These are phyloP conservation scores for Hirtodrosophila alboralis DNA, from an alignment of 2,888 invertebrate species.

Conservation along the genomic window DNA sequence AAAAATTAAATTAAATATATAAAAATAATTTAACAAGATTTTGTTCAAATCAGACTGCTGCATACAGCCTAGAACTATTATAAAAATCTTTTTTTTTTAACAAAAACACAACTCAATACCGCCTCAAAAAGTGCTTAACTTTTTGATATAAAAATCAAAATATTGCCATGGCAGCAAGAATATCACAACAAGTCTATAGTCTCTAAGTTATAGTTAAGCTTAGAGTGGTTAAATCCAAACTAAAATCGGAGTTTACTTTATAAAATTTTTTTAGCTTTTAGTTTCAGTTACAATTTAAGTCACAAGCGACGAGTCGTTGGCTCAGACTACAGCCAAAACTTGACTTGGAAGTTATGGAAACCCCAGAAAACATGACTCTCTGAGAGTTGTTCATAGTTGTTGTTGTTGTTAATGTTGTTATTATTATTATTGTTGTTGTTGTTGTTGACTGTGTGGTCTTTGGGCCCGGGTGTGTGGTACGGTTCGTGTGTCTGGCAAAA, in stretches of 20 bases:
- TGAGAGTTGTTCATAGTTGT: constrained; percentile 20
- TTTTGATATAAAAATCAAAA: neutral
- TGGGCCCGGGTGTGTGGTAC: constrained; percentile 6
- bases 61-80: too few relatives aligned
- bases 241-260: neutral
- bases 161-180: constrained; percentile 3
- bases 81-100: too few relatives aligned
- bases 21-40: too few relatives aligned
- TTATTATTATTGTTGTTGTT: constrained; percentile 18
- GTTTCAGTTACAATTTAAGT: constrained; percentile 32
- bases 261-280: constrained; percentile 15
- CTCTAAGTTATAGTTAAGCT: constrained; percentile 5
- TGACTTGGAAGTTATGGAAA: constrained; percentile 35
- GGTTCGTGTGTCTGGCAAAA: constrained; percentile 63
- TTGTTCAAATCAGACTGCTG: too few relatives aligned
- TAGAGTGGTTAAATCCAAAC: constrained; percentile 3
- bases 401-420: constrained; percentile 7
- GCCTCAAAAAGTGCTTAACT: too few relatives aligned
- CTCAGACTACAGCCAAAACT: constrained; percentile 20
- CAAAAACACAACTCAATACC: too few relatives aligned
- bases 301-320: neutral
- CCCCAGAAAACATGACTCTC: constrained; percentile 21
- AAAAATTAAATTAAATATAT: too few relatives aligned
- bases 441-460: constrained; percentile 48
- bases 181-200: constrained; percentile 3